Conservation (phyloP, 1,140 invertebrate species). For the Heliconius nattereri region DNA sequence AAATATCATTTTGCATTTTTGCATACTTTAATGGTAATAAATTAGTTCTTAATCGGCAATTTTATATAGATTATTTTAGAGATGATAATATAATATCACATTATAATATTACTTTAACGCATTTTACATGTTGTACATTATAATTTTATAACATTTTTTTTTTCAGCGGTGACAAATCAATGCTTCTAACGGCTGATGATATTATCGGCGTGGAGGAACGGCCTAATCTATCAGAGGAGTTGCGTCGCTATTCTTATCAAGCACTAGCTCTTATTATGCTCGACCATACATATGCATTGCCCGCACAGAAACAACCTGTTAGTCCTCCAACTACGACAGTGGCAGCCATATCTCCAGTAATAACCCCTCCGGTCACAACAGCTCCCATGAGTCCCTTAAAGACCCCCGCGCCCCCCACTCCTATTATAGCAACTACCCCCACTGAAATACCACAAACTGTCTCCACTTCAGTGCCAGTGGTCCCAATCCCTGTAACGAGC, state of each 20-base stretch:
- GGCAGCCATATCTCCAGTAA: slow-evolving; percentile 32
- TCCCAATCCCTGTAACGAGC: slow-evolving; percentile 54
- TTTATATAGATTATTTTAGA: no score
- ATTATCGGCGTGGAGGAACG: slow-evolving; percentile 77
- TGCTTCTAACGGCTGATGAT: slow-evolving; percentile 71
- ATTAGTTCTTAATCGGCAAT: no score
- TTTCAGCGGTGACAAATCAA: slow-evolving; percentile 80
- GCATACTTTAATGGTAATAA: background rate
- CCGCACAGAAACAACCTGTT: slow-evolving; percentile 61
- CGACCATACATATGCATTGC: slow-evolving; percentile 77
- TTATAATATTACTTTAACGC: background rate
- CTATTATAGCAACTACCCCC: slow-evolving; percentile 10
- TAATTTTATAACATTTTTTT: slow-evolving; percentile 43
- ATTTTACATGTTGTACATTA: slow-evolving; percentile 22
- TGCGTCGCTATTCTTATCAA: slow-evolving; percentile 69
- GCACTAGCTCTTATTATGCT: slow-evolving; percentile 75
- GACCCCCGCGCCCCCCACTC: slow-evolving; percentile 59
- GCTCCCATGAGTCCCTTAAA: slow-evolving; percentile 65
- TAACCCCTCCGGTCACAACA: slow-evolving; percentile 38
- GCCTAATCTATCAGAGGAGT: slow-evolving; percentile 76
- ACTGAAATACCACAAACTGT: background rate
- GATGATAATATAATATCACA: no score
- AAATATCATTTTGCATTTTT: background rate
- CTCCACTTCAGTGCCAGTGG: background rate
- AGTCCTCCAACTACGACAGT: slow-evolving; percentile 39